Base-by-base conservation (phyloP, 1,140 invertebrate species). In the Ectropis grisescens region DNA sequence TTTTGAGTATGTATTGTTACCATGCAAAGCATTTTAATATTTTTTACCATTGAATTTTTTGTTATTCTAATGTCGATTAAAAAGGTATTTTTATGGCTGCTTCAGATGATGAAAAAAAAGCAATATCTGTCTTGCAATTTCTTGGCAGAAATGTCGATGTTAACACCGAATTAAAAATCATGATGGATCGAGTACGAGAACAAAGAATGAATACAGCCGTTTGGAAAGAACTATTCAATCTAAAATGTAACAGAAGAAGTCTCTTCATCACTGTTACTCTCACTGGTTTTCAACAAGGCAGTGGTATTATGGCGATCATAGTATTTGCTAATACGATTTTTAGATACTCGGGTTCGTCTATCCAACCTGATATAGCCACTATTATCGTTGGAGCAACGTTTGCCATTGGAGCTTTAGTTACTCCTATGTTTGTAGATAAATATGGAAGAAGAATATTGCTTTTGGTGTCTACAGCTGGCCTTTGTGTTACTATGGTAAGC, bases 291-390 rank as follows among this genome's bases (percentile, higher is more conserved):
- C 83, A 85, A 41, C 55, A 66, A 32, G 32, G 51, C 1, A 43
- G 48, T 75, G 51, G 56, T 12, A 51, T 74, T 11, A 47, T 85
- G 44, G 82, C 78, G 3, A 54, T 87, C 2, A 71, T 85, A 41
- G 85, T 85, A 41, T 86, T 85, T 40, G 69, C 84, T 0, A 75
- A 78, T 1, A 50, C 58, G 2, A 85, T 76, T 54, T 85, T 75
- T 26, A 35, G 67, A 31, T 40, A 55, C 3, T 61, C 58, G n/a
- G 54, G 35, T 11, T 57, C 60, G 6, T 51, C 50, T 0, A 30
- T 71, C 12, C 12, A 47, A 13, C 41, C 48, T 6, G 33, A 55
- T 31, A 14, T 64, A 35, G 47, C 55, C 0, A 54, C 58, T 5
- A 54, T 68, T 14, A 43, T 58, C 11, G 37, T 68, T 29, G 54